Evolutionary conservation across 2,797 vertebrate species (phyloP), one percentile per base, ranked within the genome.

Genomic region (Acanthurus lineatus): DNA sequence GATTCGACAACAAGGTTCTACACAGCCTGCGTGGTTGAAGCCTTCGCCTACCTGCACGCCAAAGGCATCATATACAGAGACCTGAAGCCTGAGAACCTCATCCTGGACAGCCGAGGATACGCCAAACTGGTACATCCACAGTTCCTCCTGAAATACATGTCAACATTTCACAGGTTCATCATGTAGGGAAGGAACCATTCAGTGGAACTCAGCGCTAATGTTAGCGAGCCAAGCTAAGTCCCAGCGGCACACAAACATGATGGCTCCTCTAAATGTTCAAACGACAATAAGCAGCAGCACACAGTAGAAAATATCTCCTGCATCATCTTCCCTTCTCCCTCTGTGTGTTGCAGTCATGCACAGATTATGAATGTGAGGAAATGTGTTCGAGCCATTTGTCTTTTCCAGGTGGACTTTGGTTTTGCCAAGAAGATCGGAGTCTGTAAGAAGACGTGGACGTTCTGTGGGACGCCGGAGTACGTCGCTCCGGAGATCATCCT

Each of bases 401-500:
- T 73, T 25, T 10, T 74, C 10, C 88, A 99, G 98, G 98, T 99
- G 79, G 98, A 99, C 91, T 99, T 99, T 94, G 98, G 98, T 87
- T 99, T 99, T 70, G 98, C 98, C 88, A 99, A 99, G 94, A 98
- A 98, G 95, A 99, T 99, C 72, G 98, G 97, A 79, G 97, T 97
- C 92, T 97, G 97, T 92, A 99, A 99, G 93, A 99, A 99, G 95
- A 99, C 98, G 40, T 99, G 98, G 98, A 99, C 98, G 20, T 99
- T 99, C 85, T 99, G 98, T 86, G 98, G 98, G 72, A 99, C 98
- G 9, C 98, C 98, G 0, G 98, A 99, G 91, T 99, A 99, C 0
- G 97, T 99, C 25, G 98, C 98, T 66, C 98, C 98, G 5, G 98
- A 99, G 95, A 97, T 99, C 93, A 99, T 99, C 92, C 95, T 99